Evolutionary conservation across 1,140 invertebrate species (phyloP), one percentile per base, ranked within the genome.

Genomic region (Lucilia cuprina): DNA sequence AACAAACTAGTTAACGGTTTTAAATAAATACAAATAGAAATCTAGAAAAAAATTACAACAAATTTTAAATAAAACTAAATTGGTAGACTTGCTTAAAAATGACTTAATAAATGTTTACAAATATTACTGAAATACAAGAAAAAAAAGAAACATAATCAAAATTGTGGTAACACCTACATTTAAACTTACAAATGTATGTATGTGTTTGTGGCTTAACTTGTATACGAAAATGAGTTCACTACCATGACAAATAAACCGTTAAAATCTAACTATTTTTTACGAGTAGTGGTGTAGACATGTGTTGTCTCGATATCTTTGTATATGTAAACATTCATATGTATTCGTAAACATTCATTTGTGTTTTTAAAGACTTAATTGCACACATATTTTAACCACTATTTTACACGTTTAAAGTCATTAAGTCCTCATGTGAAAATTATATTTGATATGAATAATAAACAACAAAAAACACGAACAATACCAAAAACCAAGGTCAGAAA

Each of bases 201-300:
- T 60, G 50, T 60, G 50, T 14, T 8, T 60, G 50, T 60, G 50
- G 1, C 3, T 65, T 7, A 4, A 19, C 19, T 41, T 78, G 35
- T 41, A n/a, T 25, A 49, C 50, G 19, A 50, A 49, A 25, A 80
- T 80, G n/a, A 80, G 41, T 41, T 21, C 77, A 49, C 19, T 49
- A 80, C 77, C 77, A 80, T 80, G 47, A 13, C 77, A 80, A 80
- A 80, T 80, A 80, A 80, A 80, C 77, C 77, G 77, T 80, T 80
- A 80, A 80, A 80, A 5, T 21, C 19, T 30, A 70, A 60, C 14
- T 60, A n/a, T 34, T 8, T 8, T 41, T 78, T 47, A 47, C 75
- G 12, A 78, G 35, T 60, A 17, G 5, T 17, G 14, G 14, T n/a
- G 7, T 60, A 60, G 55, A 70, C 65, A 70, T 25, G 9, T 70